Percentiles rank a stretch among this genome's conserved stretches.
These are phyloP conservation scores for Holacanthella duospinosa DNA, from an alignment of 2,888 invertebrate genomes.

Conservation along the genomic window DNA sequence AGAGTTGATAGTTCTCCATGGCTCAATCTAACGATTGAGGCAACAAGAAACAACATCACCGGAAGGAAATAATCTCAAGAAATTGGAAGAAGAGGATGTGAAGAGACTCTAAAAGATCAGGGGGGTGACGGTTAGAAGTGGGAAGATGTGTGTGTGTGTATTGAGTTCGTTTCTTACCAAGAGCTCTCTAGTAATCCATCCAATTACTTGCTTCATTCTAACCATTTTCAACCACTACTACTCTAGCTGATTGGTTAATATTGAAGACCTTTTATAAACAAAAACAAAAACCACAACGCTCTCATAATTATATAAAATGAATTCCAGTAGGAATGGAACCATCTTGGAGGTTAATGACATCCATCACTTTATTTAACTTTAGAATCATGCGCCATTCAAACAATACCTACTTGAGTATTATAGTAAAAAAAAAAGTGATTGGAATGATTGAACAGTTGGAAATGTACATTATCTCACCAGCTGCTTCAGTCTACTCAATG, in stretches of 20 bases:
- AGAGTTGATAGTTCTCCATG: too few relatives aligned
- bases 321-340: not conserved
- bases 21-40: not conserved
- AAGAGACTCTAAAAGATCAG: not conserved
- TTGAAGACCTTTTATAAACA: not conserved
- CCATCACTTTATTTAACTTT: too few relatives aligned
- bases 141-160: not conserved
- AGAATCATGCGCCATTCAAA: too few relatives aligned
- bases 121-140: not conserved
- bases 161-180: not conserved
- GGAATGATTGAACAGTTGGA: too few relatives aligned
- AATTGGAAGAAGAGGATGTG: conserved; percentile 1
- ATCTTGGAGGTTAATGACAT: too few relatives aligned
- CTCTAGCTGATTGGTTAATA: not conserved
- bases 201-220: conserved; percentile 2
- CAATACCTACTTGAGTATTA: too few relatives aligned
- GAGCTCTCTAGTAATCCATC: not conserved
- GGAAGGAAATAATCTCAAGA: conserved; percentile 2
- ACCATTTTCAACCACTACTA: too few relatives aligned
- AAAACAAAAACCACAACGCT: not conserved
- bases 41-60: not conserved
- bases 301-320: not conserved
- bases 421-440: too few relatives aligned
- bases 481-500: too few relatives aligned
- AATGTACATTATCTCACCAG: too few relatives aligned